Base-by-base conservation (phyloP, 1,140 invertebrate species). In the Agrilus planipennis region DNA sequence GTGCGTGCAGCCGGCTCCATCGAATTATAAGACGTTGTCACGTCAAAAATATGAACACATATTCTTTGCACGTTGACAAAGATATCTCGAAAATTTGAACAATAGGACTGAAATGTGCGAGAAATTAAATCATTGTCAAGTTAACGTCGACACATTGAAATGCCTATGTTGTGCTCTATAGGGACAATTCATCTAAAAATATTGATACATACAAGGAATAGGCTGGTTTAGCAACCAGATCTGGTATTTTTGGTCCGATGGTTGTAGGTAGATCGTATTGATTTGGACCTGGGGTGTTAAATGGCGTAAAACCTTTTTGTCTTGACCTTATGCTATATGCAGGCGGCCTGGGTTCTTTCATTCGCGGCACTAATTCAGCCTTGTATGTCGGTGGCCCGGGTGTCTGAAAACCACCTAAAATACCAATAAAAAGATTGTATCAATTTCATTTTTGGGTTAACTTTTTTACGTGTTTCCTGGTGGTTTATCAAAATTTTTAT, bases 371-470 rank as follows among this genome's bases (percentile, higher is more conserved):
- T 17, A 58, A 51, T 43, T 71, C 65, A 1, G 68, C 62, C 34
- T 63, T 60, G 48, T 75, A 71, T 7, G 68, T 63, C 4, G 67
- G 74, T 1, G 75, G 75, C 0, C 75, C 75, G 3, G 74, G 74
- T 11, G 54, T 50, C 37, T 49, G 42, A 40, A 55, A 54, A 6
- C 27, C 12, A 31, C 32, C 58, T 58, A 43, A 30, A 55, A 47
- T 29, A 39, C 27, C 11, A 7, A 23, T 18, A 25, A 15, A 14
- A 17, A 32, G 2, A 11, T 20, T 39, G 10, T 16, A 39, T 16
- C 21, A 27, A 6, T 32, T 31, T 17, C 4, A 22, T 34, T 29
- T 4, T 4, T 12, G 6, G n/a, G 34, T 3, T 30, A 22, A 21
- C n/a, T 35, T 43, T 14, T 6, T 21, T 16, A n/a, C n/a, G n/a